Base-by-base conservation (phyloP, 2,113 vertebrate species). In the Pionites leucogaster region DNA sequence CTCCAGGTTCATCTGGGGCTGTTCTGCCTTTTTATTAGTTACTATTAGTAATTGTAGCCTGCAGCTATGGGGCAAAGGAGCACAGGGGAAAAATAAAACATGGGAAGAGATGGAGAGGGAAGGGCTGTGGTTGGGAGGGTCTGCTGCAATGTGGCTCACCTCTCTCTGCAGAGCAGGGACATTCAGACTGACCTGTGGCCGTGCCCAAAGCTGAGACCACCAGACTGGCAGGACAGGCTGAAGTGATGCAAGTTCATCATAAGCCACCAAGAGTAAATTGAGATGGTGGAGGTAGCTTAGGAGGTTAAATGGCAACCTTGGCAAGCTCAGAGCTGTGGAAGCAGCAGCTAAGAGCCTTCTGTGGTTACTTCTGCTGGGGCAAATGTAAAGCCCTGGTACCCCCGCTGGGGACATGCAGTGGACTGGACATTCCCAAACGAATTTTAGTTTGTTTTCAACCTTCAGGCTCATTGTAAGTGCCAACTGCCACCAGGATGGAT, bases 41-140 rank as follows among this genome's bases (percentile, higher is more conserved):
- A 42, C 80, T 39, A 11, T 69, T 39, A 39, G 94, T 89, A 92
- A 92, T 50, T 84, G 74, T 62, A 92, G 94, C 89, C 86, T 93
- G 83, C 33, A 78, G 93, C 83, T 63, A 44, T 6, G 20, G 86
- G 86, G 55, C 77, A 75, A 47, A 60, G 83, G 62, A 95, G 74
- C 91, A 35, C 7, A 31, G 18, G 52, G 72, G 39, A 77, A 65
- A 68, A 91, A 86, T 64, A 65, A 93, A 95, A 78, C 35, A 28
- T 0, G 2, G 44, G 55, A 93, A 68, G 60, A 93, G 39, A 46
- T 41, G 63, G 50, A 59, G 35, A 92, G 39, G 35, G 67, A 75
- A 91, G 57, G 71, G 65, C 17, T 83, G 23, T 86, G 68, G 63
- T 77, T 2, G 0, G 55, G 39, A 90, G 25, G 23, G 12, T 67